These are phyloP conservation scores for Helobdella robusta DNA, from an alignment of 2,888 invertebrate species.

Conservation along the genomic window DNA sequence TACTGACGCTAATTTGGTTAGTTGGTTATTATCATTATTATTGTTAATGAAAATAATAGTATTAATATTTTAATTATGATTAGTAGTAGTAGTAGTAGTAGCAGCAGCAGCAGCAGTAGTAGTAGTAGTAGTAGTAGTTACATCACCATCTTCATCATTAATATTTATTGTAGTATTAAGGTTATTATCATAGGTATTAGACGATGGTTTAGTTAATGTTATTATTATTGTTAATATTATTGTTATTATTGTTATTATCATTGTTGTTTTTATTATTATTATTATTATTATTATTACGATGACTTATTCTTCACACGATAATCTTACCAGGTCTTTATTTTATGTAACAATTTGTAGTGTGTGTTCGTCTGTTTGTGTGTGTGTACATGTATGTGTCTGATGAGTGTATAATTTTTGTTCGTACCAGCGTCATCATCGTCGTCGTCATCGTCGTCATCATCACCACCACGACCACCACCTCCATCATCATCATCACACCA, in stretches of 20 bases:
- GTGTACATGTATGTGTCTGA: no score
- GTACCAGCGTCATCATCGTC: constrained; percentile 22
- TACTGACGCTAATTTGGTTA: no score
- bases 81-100: neutral
- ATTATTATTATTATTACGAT: neutral
- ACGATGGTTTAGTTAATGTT: neutral
- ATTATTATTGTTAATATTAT: neutral
- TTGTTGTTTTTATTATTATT: neutral
- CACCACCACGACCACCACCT: constrained; percentile 17
- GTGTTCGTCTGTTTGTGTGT: no score
- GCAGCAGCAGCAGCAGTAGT: constrained; percentile 1
- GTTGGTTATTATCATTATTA: no score
- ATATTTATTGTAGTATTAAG: neutral
- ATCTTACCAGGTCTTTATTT: no score
- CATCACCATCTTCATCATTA: neutral
- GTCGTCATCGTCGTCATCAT: constrained; percentile 13
- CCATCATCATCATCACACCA: constrained; percentile 14
- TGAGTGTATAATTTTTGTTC: constrained; percentile 3
- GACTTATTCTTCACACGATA: no score
- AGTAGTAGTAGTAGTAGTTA: neutral
- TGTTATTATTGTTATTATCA: neutral
- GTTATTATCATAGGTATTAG: neutral
- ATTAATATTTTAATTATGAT: neutral
- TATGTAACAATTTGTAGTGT: no score
- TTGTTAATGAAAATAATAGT: no score